phyloP scores from a whole-genome alignment of 2,797 vertebrate species.

The Numenius phaeopus region DNA sequence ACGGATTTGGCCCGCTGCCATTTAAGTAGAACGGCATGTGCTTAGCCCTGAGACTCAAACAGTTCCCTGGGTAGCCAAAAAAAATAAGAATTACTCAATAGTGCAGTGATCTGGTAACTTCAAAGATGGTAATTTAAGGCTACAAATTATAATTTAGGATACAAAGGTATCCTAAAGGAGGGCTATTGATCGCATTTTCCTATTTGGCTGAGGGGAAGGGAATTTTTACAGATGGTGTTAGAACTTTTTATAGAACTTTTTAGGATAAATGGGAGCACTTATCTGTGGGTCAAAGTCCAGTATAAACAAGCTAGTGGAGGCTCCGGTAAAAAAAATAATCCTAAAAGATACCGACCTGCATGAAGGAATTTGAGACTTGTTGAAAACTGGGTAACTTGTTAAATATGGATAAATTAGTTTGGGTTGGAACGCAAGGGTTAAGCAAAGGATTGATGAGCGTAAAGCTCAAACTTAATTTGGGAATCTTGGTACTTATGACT shows the following conservation, averaged over 20 bases:
- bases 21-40: conserved; percentile 33
- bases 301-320: neutral
- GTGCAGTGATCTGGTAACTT: neutral
- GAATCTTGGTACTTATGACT: neutral
- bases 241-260: neutral
- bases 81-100: neutral
- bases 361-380: neutral
- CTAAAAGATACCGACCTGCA: neutral
- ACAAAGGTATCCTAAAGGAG: neutral
- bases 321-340: neutral
- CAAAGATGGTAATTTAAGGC: neutral
- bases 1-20: conserved; percentile 42
- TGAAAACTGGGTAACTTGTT: neutral
- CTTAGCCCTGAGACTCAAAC: conserved; percentile 16
- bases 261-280: neutral
- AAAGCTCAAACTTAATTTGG: neutral
- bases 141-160: neutral
- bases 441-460: neutral
- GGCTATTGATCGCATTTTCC: neutral
- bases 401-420: neutral
- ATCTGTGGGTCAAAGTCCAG: neutral
- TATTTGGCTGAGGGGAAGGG: neutral
- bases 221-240: neutral
- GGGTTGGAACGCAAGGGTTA: neutral
- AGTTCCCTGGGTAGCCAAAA: neutral